Percentiles rank a stretch among this genome's conserved stretches.
These are phyloP conservation scores for Hyppa rectilinea DNA, from an alignment of 2,888 invertebrate genomes.

Conservation along the genomic window DNA sequence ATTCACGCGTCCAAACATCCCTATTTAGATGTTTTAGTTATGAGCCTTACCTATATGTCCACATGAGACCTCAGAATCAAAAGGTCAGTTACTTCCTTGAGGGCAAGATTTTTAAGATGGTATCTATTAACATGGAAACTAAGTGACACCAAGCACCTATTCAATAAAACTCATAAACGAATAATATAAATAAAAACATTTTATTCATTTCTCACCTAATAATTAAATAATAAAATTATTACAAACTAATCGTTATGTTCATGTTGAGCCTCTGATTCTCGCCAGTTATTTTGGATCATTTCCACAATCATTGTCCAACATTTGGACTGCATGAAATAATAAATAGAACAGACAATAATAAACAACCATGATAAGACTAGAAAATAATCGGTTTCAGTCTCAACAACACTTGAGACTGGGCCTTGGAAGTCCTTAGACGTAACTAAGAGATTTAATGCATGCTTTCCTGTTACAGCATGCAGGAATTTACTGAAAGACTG, in stretches of 20 bases:
- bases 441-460: slow-evolving; percentile 92
- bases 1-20: no score
- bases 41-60: no score
- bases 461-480: slow-evolving; percentile 93
- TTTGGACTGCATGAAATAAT: slow-evolving; percentile 94
- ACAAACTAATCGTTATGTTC: slow-evolving; percentile 92
- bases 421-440: slow-evolving; percentile 95
- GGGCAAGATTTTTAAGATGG: neutral
- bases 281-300: slow-evolving; percentile 96
- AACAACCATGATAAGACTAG: slow-evolving; percentile 96
- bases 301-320: slow-evolving; percentile 96
- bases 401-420: slow-evolving; percentile 95
- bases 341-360: slow-evolving; percentile 93
- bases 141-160: neutral
- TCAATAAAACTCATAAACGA: slow-evolving; percentile 11
- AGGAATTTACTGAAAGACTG: slow-evolving; percentile 95
- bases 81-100: neutral
- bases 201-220: slow-evolving; percentile 45
- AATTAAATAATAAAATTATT: slow-evolving; percentile 35
- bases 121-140: neutral
- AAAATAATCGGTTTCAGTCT: slow-evolving; percentile 95
- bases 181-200: slow-evolving; percentile 28
- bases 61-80: neutral
- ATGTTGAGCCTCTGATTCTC: slow-evolving; percentile 96
- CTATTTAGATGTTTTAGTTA: no score